Evolutionary conservation across 2,113 vertebrate species (phyloP), one percentile per base, ranked within the genome.

Genomic region (Oryzias curvinotus): DNA sequence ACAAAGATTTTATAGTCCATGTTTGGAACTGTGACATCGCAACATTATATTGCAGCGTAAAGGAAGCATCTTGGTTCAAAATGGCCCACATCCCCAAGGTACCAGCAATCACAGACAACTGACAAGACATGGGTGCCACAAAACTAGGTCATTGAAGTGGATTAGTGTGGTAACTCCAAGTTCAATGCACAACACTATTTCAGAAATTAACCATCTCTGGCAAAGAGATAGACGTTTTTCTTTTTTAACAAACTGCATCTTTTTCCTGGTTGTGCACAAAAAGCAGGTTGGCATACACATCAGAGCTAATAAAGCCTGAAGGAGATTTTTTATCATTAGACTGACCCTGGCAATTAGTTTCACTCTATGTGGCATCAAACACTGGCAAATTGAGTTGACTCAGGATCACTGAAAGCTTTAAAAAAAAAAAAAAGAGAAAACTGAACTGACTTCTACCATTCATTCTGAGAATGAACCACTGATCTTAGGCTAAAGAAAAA

Each of bases 61-160:
- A 79, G 73, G 76, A 87, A 84, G 65, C 78, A 81, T 71, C 77
- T 83, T 63, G 71, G 80, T 81, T 83, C 58, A 68, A 84, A 87
- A 77, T 88, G 86, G 77, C 69, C 62, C 84, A 82, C 77, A 57
- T 85, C 84, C 84, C 85, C 0, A 44, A 75, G 77, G 85, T 80
- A 69, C 57, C 63, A 69, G 72, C 72, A 68, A 81, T 85, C 79
- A 75, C 80, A 90, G 73, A 82, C 74, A 66, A 75, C 65, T 67
- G 73, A 82, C 75, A 83, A 82, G 84, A 77, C 77, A 71, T 51
- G 81, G 80, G 74, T 28, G 56, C 75, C 65, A 75, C 57, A 74
- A 78, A 89, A 89, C 69, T 86, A 73, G 85, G 83, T 81, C 78
- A 78, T 87, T 85, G 74, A 87, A 88, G 76, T 85, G 75, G 77